Conservation (phyloP, 2,888 invertebrate genomes). For the Catonia carolina region DNA sequence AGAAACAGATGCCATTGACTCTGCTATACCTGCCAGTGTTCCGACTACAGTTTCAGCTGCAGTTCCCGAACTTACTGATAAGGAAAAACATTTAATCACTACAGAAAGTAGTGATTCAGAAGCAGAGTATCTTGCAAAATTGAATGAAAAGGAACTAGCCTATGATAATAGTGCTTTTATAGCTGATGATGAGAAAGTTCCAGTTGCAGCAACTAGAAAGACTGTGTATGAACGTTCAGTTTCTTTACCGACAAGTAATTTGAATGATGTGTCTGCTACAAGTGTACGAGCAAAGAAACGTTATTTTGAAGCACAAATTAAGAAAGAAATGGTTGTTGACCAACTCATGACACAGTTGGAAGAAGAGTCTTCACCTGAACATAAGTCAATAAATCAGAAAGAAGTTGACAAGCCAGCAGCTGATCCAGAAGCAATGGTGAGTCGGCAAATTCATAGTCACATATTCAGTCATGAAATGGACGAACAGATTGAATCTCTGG, state of each 20-base stretch:
- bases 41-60: conserved; percentile 35
- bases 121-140: conserved; percentile 35
- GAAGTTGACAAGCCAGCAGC: conserved; percentile 34
- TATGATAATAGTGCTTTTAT: conserved; percentile 44
- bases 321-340: conserved; percentile 51
- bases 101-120: conserved; percentile 33
- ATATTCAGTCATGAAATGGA: conserved; percentile 36
- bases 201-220: conserved; percentile 22
- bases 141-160: conserved; percentile 36
- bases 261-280: conserved; percentile 47
- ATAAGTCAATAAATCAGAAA: conserved; percentile 41
- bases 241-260: conserved; percentile 47
- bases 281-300: conserved; percentile 49
- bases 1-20: conserved; percentile 29
- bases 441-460: conserved; percentile 36
- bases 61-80: conserved; percentile 32
- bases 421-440: conserved; percentile 33
- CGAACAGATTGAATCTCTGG: conserved; percentile 35
- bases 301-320: conserved; percentile 55
- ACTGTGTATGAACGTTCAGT: conserved; percentile 46
- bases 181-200: conserved; percentile 33
- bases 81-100: conserved; percentile 1
- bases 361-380: conserved; percentile 46
- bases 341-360: conserved; percentile 46
- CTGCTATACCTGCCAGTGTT: conserved; percentile 27